Evolutionary conservation across 2,888 invertebrate species (phyloP).

Genomic region (Metacarcinus magister): DNA sequence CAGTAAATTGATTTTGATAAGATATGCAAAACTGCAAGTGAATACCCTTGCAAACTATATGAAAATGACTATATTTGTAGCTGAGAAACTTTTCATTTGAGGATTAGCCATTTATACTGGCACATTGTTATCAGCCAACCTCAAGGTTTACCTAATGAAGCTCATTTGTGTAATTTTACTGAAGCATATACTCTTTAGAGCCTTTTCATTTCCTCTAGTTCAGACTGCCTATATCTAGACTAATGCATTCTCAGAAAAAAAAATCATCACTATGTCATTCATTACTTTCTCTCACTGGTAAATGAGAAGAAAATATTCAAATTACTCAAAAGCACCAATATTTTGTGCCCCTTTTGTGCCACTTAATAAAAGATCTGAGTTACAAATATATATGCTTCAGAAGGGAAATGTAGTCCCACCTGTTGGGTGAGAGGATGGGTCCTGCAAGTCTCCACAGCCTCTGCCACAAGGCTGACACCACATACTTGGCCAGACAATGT

Average conservation of each 20-base stretch:
- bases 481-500: constrained; percentile 56
- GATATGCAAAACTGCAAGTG: background rate
- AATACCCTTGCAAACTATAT: background rate
- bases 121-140: background rate
- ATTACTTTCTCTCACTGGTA: constrained; percentile 56
- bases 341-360: constrained; percentile 78
- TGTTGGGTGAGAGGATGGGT: constrained; percentile 55
- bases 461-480: constrained; percentile 63
- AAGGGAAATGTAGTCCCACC: constrained; percentile 53
- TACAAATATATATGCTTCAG: constrained; percentile 69
- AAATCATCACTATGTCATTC: constrained; percentile 26
- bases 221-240: background rate
- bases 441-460: constrained; percentile 59
- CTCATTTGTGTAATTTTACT: background rate
- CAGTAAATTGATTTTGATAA: background rate
- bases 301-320: constrained; percentile 45
- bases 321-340: constrained; percentile 72
- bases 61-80: background rate
- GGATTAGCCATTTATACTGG: background rate
- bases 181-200: background rate
- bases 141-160: constrained; percentile 7
- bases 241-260: constrained; percentile 42
- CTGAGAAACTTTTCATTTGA: background rate
- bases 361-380: constrained; percentile 63
- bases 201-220: background rate